A percentile compares a stretch with the other conserved stretches of the same genome.
phyloP scores from a whole-genome alignment of 2,888 invertebrate genomes.

The Fragum fragum region DNA sequence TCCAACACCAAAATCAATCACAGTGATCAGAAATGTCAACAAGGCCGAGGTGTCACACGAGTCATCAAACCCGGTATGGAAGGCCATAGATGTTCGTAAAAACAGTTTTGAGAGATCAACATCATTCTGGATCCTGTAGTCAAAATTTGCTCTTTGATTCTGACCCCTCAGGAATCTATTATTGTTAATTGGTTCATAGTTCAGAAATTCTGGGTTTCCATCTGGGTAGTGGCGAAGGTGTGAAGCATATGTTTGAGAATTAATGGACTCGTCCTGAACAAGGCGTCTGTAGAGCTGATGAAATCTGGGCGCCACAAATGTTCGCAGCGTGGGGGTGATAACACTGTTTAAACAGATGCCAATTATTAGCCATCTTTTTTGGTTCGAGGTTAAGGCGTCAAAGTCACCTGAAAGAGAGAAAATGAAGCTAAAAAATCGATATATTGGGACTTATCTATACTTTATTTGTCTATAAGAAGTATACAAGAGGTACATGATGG shows the following conservation, averaged over 20 bases:
- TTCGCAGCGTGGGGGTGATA: slow-evolving; percentile 46
- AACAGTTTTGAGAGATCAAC: slow-evolving; percentile 60
- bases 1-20: not conserved
- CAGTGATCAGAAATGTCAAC: slow-evolving; percentile 40
- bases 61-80: slow-evolving; percentile 54
- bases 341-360: slow-evolving; percentile 55
- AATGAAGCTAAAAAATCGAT: too few relatives aligned
- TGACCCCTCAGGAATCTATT: slow-evolving; percentile 18
- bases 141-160: not conserved
- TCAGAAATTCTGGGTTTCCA: slow-evolving; percentile 25
- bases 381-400: slow-evolving; percentile 25
- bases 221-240: slow-evolving; percentile 25
- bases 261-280: slow-evolving; percentile 24
- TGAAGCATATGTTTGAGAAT: slow-evolving; percentile 38
- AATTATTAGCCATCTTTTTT: slow-evolving; percentile 59
- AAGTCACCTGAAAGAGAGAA: not conserved
- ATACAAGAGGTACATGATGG: too few relatives aligned
- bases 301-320: slow-evolving; percentile 29
- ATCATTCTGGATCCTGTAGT: slow-evolving; percentile 41
- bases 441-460: too few relatives aligned
- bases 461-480: too few relatives aligned
- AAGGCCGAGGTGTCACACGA: slow-evolving; percentile 55
- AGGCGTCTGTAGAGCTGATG: slow-evolving; percentile 31
- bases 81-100: slow-evolving; percentile 46
- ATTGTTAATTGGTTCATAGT: slow-evolving; percentile 58